A percentile compares a stretch with the other conserved stretches of the same genome.
Evolutionary conservation across 2,113 vertebrate genomes (phyloP).

Genomic region (Terrapene triunguis): DNA sequence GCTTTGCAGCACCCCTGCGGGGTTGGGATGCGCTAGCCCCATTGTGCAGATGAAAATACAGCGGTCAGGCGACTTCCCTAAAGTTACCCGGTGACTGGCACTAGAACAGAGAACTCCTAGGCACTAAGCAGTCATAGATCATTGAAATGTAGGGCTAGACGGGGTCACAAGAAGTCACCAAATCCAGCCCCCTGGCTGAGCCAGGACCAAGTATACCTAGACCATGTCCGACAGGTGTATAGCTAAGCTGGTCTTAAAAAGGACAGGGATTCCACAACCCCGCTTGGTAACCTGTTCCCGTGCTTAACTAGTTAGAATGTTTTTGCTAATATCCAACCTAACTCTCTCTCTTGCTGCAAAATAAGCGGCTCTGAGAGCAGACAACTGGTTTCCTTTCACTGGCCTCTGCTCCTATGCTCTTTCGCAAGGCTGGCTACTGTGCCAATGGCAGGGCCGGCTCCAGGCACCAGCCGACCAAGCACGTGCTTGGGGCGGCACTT

Average conservation of each 20-base stretch:
- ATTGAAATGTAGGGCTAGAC: not conserved
- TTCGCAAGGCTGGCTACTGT: no score
- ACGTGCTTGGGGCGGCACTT: no score
- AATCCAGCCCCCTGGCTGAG: not conserved
- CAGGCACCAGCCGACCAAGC: no score
- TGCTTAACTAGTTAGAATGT: not conserved
- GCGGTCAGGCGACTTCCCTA: not conserved
- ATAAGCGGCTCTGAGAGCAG: not conserved
- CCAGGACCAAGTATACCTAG: not conserved
- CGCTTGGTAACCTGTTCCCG: not conserved
- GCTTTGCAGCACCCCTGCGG: not conserved
- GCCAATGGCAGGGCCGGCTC: no score
- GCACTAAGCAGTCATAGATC: not conserved
- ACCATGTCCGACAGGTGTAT: not conserved
- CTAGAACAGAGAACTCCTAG: not conserved
- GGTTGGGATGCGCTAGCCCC: not conserved
- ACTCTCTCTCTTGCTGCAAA: not conserved
- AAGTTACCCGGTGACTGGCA: not conserved
- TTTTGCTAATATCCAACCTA: not conserved
- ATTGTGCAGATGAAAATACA: not conserved
- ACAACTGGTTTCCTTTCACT: not conserved
- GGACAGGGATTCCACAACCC: not conserved
- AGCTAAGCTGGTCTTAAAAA: not conserved
- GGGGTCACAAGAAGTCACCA: not conserved
- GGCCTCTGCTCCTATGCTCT: not conserved